A percentile compares a stretch with the other conserved stretches of the same genome.
Evolutionary conservation across 2,888 invertebrate genomes (phyloP).

Genomic region (Petrolisthes manimaculis): DNA sequence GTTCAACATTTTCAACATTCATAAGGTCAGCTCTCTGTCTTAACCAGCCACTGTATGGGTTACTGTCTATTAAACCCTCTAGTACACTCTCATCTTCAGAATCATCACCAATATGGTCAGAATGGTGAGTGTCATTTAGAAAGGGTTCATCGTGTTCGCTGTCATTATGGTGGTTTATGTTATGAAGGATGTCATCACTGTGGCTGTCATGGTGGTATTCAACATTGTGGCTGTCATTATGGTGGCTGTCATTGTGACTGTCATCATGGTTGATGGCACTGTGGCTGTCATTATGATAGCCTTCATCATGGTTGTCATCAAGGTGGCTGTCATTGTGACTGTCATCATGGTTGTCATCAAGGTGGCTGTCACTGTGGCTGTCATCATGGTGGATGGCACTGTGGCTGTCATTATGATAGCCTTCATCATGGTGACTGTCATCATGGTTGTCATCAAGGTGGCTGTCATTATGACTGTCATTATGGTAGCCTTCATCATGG

Average conservation of each 20-base stretch:
- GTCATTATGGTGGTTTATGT: background rate
- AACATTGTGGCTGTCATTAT: background rate
- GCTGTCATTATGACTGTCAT: background rate
- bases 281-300: background rate
- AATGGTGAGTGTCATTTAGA: slow-evolving; percentile 5
- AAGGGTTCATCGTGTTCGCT: background rate
- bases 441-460: background rate
- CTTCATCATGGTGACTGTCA: background rate
- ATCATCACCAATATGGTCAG: slow-evolving; percentile 5
- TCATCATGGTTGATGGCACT: slow-evolving; percentile 4
- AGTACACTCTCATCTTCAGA: background rate
- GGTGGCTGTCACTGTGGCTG: background rate
- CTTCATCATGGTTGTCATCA: background rate
- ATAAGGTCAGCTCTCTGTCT: background rate
- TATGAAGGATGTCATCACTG: background rate
- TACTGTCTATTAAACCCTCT: too few relatives aligned
- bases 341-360: slow-evolving; percentile 3
- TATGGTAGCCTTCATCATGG: background rate
- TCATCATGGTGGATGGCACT: background rate
- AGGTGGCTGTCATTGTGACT: background rate
- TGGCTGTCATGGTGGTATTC: slow-evolving; percentile 7
- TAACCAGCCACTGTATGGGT: too few relatives aligned
- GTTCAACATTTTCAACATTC: background rate
- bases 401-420: background rate
- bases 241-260: background rate